phyloP scores from a whole-genome alignment of 2,888 invertebrate species.

The Theristus sp. region DNA sequence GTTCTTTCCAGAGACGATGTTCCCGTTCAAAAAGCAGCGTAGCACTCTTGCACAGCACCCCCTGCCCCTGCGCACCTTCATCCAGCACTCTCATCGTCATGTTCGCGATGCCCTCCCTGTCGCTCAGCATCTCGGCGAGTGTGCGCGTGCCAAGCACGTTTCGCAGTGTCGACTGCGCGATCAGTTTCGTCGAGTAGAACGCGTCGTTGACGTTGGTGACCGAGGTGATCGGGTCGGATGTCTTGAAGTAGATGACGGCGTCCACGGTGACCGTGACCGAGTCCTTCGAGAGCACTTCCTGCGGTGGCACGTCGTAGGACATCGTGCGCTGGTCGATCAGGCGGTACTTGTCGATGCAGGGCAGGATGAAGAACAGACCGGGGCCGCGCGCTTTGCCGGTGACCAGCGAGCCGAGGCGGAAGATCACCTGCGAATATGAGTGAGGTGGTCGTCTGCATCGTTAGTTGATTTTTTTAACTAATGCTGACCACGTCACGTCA shows the following conservation, averaged over 20 bases:
- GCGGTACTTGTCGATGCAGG: conserved; percentile 67
- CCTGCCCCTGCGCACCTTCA: neutral
- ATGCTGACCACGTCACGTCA: too few species aligned
- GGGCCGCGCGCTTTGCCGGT: conserved; percentile 52
- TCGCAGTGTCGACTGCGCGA: conserved; percentile 35
- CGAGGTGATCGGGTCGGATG: conserved; percentile 13
- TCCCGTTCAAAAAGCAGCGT: too few species aligned
- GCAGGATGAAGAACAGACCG: conserved; percentile 40
- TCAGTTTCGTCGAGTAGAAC: conserved; percentile 45
- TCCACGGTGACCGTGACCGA: conserved; percentile 31
- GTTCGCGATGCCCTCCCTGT: conserved; percentile 8
- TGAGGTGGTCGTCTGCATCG: too few species aligned
- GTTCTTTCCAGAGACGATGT: too few species aligned
- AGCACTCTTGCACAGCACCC: neutral
- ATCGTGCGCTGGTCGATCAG: conserved; percentile 65
- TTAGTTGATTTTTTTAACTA: too few species aligned
- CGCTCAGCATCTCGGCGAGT: conserved; percentile 9
- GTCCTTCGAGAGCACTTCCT: conserved; percentile 41
- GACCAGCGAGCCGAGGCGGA: conserved; percentile 53
- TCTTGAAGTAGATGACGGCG: conserved; percentile 8
- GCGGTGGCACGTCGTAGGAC: conserved; percentile 85
- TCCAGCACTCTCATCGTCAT: neutral
- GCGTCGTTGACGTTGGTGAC: conserved; percentile 36
- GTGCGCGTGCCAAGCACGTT: conserved; percentile 13
- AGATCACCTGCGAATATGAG: conserved; percentile 39